phyloP scores from a whole-genome alignment of 2,888 invertebrate species.

The Nephrotoma flavescens region DNA sequence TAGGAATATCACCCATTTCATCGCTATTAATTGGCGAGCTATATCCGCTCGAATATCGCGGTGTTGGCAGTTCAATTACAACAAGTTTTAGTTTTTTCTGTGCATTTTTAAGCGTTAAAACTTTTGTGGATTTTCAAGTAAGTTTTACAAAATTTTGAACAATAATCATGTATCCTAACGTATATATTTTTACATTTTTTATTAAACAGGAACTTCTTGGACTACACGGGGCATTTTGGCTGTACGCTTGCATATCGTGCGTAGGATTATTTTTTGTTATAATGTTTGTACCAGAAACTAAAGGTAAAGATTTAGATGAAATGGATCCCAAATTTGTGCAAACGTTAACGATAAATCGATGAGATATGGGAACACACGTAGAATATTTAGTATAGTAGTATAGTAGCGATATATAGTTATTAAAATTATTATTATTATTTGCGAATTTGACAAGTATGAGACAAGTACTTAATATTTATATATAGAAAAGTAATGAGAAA shows the following conservation, averaged over 20 bases:
- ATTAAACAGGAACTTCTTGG: conserved; percentile 41
- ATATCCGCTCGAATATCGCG: conserved; percentile 68
- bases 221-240: conserved; percentile 73
- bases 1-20: conserved; percentile 69
- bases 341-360: conserved; percentile 40
- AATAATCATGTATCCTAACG: not conserved
- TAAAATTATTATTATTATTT: not conserved
- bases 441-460: not conserved
- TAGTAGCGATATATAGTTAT: conserved; percentile 8
- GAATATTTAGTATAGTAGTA: conserved; percentile 16
- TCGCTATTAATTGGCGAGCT: conserved; percentile 72
- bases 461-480: not conserved
- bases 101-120: conserved; percentile 74
- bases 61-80: conserved; percentile 76
- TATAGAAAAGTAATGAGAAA: not conserved
- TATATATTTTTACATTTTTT: not conserved
- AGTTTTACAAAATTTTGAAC: not conserved
- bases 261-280: conserved; percentile 72
- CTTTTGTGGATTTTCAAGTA: conserved; percentile 64
- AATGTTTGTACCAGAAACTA: conserved; percentile 80
- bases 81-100: conserved; percentile 76
- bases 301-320: conserved; percentile 77
- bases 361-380: conserved; percentile 17
- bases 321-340: conserved; percentile 59
- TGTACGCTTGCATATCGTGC: conserved; percentile 71